A percentile compares a stretch with the other conserved stretches of the same genome.
phyloP scores from a whole-genome alignment of 2,888 invertebrate species.

The Luffia ferchaultella region DNA sequence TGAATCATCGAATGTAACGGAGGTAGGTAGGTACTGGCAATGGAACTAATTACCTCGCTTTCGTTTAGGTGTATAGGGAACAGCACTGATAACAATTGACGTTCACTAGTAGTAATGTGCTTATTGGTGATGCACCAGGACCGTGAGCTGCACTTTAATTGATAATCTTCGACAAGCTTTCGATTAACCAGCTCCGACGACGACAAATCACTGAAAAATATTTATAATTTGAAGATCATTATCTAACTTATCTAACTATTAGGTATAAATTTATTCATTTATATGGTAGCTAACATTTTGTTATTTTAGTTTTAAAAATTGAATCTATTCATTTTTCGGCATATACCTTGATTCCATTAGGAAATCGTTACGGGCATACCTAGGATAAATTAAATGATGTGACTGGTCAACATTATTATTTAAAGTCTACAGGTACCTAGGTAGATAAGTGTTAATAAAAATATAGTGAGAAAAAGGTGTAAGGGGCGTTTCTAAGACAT shows the following conservation, averaged over 20 bases:
- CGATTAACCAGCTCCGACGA: constrained; percentile 49
- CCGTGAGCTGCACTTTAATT: constrained; percentile 33
- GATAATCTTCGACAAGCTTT: constrained; percentile 33
- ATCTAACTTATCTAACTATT: background rate
- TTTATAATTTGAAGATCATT: background rate
- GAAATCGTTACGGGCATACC: too few relatives aligned
- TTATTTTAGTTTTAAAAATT: background rate
- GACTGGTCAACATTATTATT: too few relatives aligned
- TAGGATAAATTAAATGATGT: too few relatives aligned
- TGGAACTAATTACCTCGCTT: constrained; percentile 28
- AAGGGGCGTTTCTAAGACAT: too few relatives aligned
- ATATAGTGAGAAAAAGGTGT: too few relatives aligned
- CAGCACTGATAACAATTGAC: constrained; percentile 39
- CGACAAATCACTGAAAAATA: constrained; percentile 30
- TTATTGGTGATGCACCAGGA: constrained; percentile 52
- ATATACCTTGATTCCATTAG: too few relatives aligned
- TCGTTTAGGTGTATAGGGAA: constrained; percentile 41
- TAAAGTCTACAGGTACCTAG: too few relatives aligned
- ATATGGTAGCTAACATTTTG: background rate
- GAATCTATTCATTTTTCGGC: background rate
- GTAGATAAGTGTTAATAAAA: too few relatives aligned
- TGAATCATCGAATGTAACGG: too few relatives aligned
- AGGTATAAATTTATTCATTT: background rate
- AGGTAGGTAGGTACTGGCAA: background rate
- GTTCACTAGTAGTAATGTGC: constrained; percentile 6